Evolutionary conservation across 2,113 vertebrate genomes (phyloP).

Genomic region (Phaethon lepturus): DNA sequence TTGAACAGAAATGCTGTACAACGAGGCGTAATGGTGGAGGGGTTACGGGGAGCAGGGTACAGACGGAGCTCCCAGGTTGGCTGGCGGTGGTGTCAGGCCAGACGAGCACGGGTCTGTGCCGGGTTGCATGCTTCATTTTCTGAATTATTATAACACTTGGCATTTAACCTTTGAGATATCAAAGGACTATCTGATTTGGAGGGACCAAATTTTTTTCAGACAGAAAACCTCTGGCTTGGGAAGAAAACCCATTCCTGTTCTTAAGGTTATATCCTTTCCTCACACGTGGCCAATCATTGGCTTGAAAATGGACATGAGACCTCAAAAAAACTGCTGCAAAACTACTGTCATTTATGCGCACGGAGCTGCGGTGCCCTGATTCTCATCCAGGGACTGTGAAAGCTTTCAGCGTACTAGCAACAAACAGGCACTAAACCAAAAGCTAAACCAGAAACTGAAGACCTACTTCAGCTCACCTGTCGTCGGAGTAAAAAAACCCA

Average conservation of each 20-base stretch:
- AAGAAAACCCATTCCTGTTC: neutral
- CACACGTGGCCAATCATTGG: neutral
- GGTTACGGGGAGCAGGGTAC: neutral
- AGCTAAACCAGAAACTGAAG: neutral
- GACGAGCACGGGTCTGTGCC: neutral
- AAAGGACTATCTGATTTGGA: neutral
- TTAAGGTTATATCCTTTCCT: neutral
- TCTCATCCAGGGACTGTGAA: neutral
- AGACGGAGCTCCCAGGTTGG: conserved; percentile 35
- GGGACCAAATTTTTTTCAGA: neutral
- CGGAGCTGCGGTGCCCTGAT: neutral
- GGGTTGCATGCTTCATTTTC: neutral
- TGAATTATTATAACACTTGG: neutral
- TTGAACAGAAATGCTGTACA: conserved; percentile 50
- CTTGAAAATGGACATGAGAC: neutral
- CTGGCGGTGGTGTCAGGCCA: neutral
- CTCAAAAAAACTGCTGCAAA: neutral
- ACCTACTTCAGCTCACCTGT: neutral
- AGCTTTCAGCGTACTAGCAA: neutral
- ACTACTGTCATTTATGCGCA: neutral
- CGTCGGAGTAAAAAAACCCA: neutral
- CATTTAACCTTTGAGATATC: neutral
- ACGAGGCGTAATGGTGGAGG: conserved; percentile 45
- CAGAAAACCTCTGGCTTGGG: neutral
- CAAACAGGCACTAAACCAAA: neutral